Base-by-base conservation (phyloP, 2,888 invertebrate species). In the Willowsia nigromaculata region DNA sequence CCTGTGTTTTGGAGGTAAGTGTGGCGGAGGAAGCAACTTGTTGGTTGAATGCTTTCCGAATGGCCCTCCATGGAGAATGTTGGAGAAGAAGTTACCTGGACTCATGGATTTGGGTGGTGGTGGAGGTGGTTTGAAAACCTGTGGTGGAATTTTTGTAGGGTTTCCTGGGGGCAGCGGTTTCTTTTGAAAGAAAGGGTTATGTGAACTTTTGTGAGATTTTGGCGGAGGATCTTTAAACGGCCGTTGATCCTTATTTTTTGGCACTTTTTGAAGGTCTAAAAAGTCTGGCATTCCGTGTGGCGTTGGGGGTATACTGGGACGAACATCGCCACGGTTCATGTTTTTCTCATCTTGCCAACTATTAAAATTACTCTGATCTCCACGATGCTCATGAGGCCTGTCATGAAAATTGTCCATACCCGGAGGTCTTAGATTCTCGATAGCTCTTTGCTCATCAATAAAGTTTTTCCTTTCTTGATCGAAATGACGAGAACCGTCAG, bases 41-140 rank as follows among this genome's bases (percentile, higher is more conserved):
- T 9, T 30, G 43, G 50, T 40, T 5, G 27, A 4, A 18, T 65
- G 65, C 27, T 85, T 85, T 22, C 65, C 65, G 65, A 85, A 85
- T 22, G 78, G 47, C 43, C 80, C 80, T 30, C 68, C 80, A 13
- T 33, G 27, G 30, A 76, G 50, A n/a, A 76, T 50, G 30, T 80
- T 86, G n/a, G 68, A 30, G 27, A 86, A 86, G 43, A 86, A 68
- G 80, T 86, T 86, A 15, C 50, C 53, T 0, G 33, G 59, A 22
- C n/a, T 53, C 18, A 50, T 68, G 6, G 78, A 33, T 37, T 56
- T 50, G 33, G 90, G 62, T 15, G 90, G 89, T 74, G 87, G 90
- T 22, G 68, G 88, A 65, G 90, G 90, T 15, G 90, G 90, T 62
- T 86, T 86, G 85, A 91, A 91, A 25, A 56, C 71, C 68, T 91